Evolutionary conservation across 2,797 vertebrate genomes (phyloP), one percentile per base, ranked within the genome.

Genomic region (Acanthurus lineatus): DNA sequence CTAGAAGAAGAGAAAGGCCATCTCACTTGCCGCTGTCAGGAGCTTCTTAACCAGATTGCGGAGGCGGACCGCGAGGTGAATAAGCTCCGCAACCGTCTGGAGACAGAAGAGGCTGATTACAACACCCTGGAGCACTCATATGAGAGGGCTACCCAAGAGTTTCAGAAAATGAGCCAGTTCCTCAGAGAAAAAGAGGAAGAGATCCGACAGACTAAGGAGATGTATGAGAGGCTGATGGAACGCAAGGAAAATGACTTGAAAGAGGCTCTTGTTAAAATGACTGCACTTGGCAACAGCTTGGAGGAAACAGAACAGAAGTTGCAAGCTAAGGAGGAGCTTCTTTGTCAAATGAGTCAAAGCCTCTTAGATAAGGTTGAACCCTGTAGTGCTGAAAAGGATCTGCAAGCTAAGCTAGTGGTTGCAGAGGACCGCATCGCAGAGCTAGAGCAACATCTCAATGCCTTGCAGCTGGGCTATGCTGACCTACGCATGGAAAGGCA

Each of bases 181-280:
- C 92, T 99, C 64, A 87, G 89, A 71, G 97, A 97, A 71, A 99
- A 97, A 71, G 97, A 99, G 53, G 96, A 97, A 6, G 97, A 99
- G 86, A 94, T 99, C 73, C 94, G 89, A 59, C 95, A 95, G 0
- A 96, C 97, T 5, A 97, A 96, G 82, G 97, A 97, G 68, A 92
- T 94, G 89, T 97, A 99, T 3, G 93, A 97, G 86, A 95, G 95
- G 76, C 92, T 96, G 64, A 93, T 98, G 68, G 95, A 95, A 57
- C 96, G 95, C 85, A 98, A 98, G 60, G 97, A 98, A 51, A 94
- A 95, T 71, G 97, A 97, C 83, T 94, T 98, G 78, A 96, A 94
- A 35, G 97, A 99, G 87, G 96, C 96, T 40, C 94, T 98, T 64
- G 90, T 97, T 82, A 98, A 97, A 93, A 96, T 97, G 95, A 93